Conservation (phyloP, 2,888 invertebrate genomes). For the Nemotelus pantherinus region DNA sequence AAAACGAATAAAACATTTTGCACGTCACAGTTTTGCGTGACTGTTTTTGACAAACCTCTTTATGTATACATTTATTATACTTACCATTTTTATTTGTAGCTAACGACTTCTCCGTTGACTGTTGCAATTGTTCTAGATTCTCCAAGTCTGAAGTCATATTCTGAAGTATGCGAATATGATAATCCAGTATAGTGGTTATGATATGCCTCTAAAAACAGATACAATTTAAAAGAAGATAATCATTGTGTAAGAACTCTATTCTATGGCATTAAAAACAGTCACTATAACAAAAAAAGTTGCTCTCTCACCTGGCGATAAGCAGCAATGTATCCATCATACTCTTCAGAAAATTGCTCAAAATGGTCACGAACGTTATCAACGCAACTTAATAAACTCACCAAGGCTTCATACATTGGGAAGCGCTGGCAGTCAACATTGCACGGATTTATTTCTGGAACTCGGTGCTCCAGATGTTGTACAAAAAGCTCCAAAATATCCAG, state of each 20-base stretch:
- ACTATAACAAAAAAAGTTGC: background rate
- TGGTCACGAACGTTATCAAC: background rate
- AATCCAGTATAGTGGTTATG: background rate
- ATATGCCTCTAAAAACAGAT: conserved; percentile 2
- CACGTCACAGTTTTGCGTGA: too few species aligned
- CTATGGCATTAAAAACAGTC: background rate
- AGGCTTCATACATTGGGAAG: background rate
- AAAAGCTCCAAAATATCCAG: conserved; percentile 32
- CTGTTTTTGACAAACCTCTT: too few species aligned
- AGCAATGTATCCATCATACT: background rate
- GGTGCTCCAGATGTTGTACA: conserved; percentile 2
- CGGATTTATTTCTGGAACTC: background rate
- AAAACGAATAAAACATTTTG: too few species aligned
- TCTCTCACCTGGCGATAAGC: conserved; percentile 22
- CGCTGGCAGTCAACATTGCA: background rate
- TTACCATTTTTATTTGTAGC: too few species aligned
- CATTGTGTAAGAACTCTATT: background rate
- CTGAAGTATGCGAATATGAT: conserved; percentile 18
- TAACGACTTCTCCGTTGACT: background rate
- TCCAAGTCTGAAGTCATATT: conserved; percentile 19
- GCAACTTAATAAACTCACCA: background rate
- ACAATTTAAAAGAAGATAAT: background rate
- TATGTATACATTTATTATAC: too few species aligned
- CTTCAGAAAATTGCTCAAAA: conserved; percentile 20
- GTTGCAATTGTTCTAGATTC: background rate